These are phyloP conservation scores for Tragelaphus strepsiceros DNA, from an alignment of 2,113 vertebrate genomes.

Conservation along the genomic window DNA sequence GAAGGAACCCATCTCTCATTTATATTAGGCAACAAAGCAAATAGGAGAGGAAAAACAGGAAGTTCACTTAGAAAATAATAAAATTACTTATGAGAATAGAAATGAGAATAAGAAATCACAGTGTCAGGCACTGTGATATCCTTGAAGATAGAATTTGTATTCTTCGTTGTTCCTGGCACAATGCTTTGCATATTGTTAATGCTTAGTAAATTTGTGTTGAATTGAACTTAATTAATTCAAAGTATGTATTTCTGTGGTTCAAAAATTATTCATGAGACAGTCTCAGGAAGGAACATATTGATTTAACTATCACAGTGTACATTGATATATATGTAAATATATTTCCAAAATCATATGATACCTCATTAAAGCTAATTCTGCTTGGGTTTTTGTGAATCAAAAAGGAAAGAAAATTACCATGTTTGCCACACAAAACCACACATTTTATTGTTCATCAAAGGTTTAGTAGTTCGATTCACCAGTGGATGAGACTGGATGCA, in stretches of 20 bases:
- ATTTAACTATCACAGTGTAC: background rate
- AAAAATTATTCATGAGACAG: background rate
- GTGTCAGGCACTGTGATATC: background rate
- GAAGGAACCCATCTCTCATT: constrained; percentile 5
- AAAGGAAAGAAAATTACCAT: background rate
- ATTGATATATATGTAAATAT: background rate
- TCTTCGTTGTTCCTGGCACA: background rate
- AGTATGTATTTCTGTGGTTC: background rate
- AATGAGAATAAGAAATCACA: constrained; percentile 38
- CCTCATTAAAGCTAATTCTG: background rate
- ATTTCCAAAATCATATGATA: background rate
- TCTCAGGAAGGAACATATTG: background rate
- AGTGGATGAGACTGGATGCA: background rate
- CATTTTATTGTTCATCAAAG: background rate
- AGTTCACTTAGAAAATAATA: constrained; percentile 38
- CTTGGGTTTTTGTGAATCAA: background rate
- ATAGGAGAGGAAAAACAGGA: background rate
- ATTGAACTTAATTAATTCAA: background rate
- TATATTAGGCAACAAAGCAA: constrained; percentile 35
- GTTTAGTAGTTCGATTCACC: background rate
- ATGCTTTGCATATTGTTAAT: background rate
- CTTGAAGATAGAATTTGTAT: constrained; percentile 14
- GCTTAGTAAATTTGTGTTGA: background rate
- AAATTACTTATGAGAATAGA: constrained; percentile 43
- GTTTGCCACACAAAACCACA: background rate